These are phyloP conservation scores for Cyaniris semiargus DNA, from an alignment of 2,888 invertebrate species.

Conservation along the genomic window DNA sequence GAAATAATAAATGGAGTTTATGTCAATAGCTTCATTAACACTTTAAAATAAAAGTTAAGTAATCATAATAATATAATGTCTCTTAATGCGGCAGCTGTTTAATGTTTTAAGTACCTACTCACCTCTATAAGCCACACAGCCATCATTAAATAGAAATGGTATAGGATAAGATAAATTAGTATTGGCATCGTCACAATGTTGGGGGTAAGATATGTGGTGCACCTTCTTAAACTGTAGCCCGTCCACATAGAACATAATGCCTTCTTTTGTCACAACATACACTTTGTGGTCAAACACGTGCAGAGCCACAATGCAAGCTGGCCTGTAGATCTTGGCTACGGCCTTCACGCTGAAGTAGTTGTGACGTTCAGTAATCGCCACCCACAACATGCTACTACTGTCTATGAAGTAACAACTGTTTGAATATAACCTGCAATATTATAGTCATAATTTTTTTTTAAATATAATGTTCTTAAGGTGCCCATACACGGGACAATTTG, in stretches of 20 bases:
- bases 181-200: not conserved
- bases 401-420: conserved; percentile 38
- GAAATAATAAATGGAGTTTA: too few relatives aligned
- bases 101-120: not conserved
- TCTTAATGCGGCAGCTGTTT: not conserved
- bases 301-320: not conserved
- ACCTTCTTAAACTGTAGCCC: conserved; percentile 12
- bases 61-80: not conserved
- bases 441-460: not conserved
- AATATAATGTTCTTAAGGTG: too few relatives aligned
- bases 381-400: conserved; percentile 34
- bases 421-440: conserved; percentile 36
- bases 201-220: conserved; percentile 12
- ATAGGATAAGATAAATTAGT: conserved; percentile 28
- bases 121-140: conserved; percentile 37
- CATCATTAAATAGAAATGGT: conserved; percentile 45
- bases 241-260: conserved; percentile 42
- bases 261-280: conserved; percentile 16
- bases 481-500: too few relatives aligned
- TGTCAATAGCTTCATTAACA: too few relatives aligned
- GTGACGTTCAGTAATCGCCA: conserved; percentile 31
- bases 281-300: conserved; percentile 1
- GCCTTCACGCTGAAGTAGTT: conserved; percentile 32
- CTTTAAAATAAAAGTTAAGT: not conserved
- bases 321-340: conserved; percentile 37